Base-by-base conservation (phyloP, 2,888 invertebrate genomes). In the Aspidapion aeneum region DNA sequence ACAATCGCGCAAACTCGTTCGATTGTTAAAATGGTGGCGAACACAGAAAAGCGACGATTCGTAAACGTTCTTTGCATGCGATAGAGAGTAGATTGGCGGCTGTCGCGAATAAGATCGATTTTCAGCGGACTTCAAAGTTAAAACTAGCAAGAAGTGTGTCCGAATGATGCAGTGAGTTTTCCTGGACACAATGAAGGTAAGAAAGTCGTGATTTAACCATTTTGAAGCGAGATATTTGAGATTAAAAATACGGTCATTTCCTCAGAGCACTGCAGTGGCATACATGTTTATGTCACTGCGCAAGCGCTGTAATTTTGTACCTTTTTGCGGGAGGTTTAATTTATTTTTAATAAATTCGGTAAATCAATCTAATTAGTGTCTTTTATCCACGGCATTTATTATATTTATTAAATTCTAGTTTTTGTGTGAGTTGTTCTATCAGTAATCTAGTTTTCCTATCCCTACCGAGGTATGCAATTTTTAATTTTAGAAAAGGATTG, bases 271-370 rank as follows among this genome's bases (percentile, higher is more conserved):
- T 71, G 74, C 74, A 73, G 70, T 74, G 73, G 74, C 73, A 74
- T 75, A 73, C 72, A 71, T 75, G 75, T 74, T 76, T 74, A 72
- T 67, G 66, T 61, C 62, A 62, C 48, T 70, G 73, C 72, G 76
- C 75, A 71, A 71, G 76, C 74, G 75, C 66, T 9, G 18, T 22
- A 57, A 20, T 50, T 48, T 35, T 35, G 12, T 35, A 66, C 66
- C 62, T 71, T 72, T 74, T 72, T 72, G 70, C 70, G 71, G 72
- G 73, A 71, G 71, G 61, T 19, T 52, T 52, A 9, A 9, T 9
- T 17, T 7, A 19, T 35, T 35, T 35, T 35, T 7, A 35, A 35
- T 35, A 35, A 35, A 35, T 35, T 35, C 35, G 3, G 3, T 35
- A 7, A 7, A 7, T 35, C 12, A 35, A 35, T 12, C 35, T 35